phyloP scores from a whole-genome alignment of 2,113 vertebrate species.

The Todiramphus saurophagus region DNA sequence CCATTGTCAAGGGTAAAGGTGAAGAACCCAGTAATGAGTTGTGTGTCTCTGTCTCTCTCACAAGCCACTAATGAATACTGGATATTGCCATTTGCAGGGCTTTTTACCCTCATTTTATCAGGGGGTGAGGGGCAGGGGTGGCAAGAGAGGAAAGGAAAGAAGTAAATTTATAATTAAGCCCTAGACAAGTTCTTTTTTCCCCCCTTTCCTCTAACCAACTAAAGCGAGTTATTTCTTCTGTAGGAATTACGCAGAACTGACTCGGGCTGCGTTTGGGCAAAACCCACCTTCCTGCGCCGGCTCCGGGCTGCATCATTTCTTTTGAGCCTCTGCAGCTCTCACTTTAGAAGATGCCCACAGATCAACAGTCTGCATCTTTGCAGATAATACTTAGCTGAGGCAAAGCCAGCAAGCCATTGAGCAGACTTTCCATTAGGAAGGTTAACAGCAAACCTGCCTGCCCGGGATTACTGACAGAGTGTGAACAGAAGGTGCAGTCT shows the following conservation, averaged over 20 bases:
- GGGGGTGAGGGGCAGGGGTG: slow-evolving; percentile 24
- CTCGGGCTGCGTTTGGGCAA: not conserved
- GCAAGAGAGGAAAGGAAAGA: not conserved
- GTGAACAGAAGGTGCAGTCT: slow-evolving; percentile 36
- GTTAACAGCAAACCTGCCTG: slow-evolving; percentile 58
- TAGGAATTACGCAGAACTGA: not conserved
- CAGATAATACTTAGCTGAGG: slow-evolving; percentile 47
- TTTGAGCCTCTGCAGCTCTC: slow-evolving; percentile 36
- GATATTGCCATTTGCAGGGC: slow-evolving; percentile 62
- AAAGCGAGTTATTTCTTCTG: not conserved
- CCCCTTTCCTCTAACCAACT: not conserved
- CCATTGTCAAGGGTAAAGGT: slow-evolving; percentile 76
- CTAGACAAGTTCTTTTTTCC: not conserved
- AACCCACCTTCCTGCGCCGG: not conserved
- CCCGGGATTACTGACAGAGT: not conserved
- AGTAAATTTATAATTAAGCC: slow-evolving; percentile 53
- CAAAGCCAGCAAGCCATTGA: not conserved
- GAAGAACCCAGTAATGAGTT: slow-evolving; percentile 77
- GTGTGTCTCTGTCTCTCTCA: slow-evolving; percentile 57
- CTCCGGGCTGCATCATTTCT: not conserved
- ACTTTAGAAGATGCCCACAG: slow-evolving; percentile 52
- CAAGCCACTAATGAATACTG: slow-evolving; percentile 67
- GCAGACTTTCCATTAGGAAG: slow-evolving; percentile 32
- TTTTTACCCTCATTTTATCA: slow-evolving; percentile 55
- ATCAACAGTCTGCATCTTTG: slow-evolving; percentile 55